Percentiles rank a stretch among this genome's conserved stretches.
These are phyloP conservation scores for Aphidius gifuensis DNA, from an alignment of 1,140 invertebrate genomes.

Conservation along the genomic window DNA sequence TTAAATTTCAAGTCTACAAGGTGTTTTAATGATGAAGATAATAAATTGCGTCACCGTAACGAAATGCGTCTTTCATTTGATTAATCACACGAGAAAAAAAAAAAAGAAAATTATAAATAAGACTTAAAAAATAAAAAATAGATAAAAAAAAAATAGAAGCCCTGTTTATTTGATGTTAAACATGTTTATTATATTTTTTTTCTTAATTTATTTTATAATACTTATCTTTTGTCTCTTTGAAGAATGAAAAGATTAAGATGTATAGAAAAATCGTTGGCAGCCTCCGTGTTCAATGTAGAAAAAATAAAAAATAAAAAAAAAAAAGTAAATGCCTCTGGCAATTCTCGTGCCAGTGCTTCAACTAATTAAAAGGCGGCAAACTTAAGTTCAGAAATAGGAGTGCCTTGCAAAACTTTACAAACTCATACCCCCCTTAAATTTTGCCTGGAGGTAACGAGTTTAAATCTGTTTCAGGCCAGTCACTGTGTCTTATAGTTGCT, in stretches of 20 bases:
- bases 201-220: neutral
- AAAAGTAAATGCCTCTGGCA: constrained; percentile 9
- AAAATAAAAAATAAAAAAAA: neutral
- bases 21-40: constrained; percentile 2
- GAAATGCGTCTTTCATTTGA: neutral
- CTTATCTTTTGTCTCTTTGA: neutral
- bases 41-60: constrained; percentile 12
- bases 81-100: no score
- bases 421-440: neutral
- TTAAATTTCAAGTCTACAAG: neutral
- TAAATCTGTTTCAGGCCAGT: constrained; percentile 55
- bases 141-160: no score
- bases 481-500: constrained; percentile 52
- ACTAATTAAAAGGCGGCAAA: constrained; percentile 55
- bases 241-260: neutral
- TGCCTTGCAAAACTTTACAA: neutral
- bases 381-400: constrained; percentile 27
- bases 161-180: no score
- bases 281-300: neutral
- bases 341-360: constrained; percentile 23
- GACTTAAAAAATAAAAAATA: no score
- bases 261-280: no score
- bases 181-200: neutral
- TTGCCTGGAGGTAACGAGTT: constrained; percentile 50
- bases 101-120: no score